Conservation (phyloP, 2,113 vertebrate genomes). For the Indri indri region DNA sequence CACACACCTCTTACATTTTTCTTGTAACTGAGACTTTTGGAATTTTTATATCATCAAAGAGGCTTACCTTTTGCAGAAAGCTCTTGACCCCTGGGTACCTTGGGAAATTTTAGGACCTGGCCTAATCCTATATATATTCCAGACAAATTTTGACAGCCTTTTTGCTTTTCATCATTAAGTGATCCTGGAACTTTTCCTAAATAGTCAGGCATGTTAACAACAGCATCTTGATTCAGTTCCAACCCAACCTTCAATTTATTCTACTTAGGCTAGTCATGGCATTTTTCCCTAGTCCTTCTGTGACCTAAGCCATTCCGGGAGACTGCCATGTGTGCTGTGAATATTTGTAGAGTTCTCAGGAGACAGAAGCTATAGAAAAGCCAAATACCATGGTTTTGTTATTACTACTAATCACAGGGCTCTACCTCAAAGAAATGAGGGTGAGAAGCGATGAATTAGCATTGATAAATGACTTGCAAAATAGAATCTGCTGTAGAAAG, state of each 20-base stretch:
- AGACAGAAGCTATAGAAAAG: slow-evolving; percentile 65
- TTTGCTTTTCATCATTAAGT: slow-evolving; percentile 74
- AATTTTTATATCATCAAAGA: slow-evolving; percentile 63
- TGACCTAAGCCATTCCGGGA: slow-evolving; percentile 43
- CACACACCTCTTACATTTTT: slow-evolving; percentile 26
- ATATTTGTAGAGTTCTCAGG: slow-evolving; percentile 52
- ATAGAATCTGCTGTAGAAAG: slow-evolving; percentile 45
- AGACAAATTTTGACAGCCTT: slow-evolving; percentile 70
- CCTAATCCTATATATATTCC: slow-evolving; percentile 71
- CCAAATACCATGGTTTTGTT: slow-evolving; percentile 53
- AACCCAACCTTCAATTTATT: slow-evolving; percentile 52
- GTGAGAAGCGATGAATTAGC: slow-evolving; percentile 62
- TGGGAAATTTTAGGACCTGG: slow-evolving; percentile 66
- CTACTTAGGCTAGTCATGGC: slow-evolving; percentile 24
- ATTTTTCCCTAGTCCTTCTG: not conserved
- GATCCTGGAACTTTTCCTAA: slow-evolving; percentile 71
- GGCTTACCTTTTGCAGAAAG: slow-evolving; percentile 68
- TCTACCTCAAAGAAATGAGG: slow-evolving; percentile 48
- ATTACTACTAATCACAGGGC: slow-evolving; percentile 59
- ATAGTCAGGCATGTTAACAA: slow-evolving; percentile 63
- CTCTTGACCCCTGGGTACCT: slow-evolving; percentile 64
- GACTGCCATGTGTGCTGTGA: not conserved
- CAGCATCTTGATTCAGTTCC: slow-evolving; percentile 65
- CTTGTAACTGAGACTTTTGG: slow-evolving; percentile 49
- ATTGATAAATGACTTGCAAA: slow-evolving; percentile 70